Conservation (phyloP, 92 coral and sea anemone species). For the Porites lobata region DNA sequence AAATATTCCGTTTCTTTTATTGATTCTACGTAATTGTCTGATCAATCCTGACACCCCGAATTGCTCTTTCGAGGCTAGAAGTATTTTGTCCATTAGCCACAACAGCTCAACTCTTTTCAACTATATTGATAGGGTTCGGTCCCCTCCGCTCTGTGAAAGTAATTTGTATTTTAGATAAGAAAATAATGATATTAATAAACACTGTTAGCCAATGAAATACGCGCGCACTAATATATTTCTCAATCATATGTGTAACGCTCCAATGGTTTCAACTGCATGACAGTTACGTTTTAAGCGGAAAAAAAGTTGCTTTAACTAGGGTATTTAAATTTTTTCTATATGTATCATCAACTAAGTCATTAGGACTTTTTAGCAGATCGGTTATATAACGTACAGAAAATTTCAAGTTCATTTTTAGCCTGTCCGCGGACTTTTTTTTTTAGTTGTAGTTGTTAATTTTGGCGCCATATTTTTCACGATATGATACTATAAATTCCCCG, state of each 20-base stretch:
- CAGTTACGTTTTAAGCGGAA: no score
- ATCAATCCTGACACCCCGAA: not conserved
- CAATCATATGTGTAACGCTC: not conserved
- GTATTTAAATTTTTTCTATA: not conserved
- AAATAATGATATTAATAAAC: not conserved
- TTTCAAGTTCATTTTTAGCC: no score
- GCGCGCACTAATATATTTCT: not conserved
- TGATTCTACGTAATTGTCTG: not conserved
- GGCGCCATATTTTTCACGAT: not conserved
- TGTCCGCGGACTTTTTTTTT: no score
- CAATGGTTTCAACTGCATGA: not conserved
- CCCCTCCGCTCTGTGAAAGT: no score
- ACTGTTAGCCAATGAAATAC: not conserved
- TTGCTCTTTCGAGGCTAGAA: not conserved
- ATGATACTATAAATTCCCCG: no score
- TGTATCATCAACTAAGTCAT: no score
- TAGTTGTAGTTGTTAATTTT: not conserved
- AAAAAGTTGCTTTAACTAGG: no score
- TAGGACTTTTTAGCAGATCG: no score
- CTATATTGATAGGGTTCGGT: no score
- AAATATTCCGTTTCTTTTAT: not conserved
- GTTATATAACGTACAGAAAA: no score
- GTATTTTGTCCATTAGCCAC: not conserved
- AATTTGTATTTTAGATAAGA: no score
- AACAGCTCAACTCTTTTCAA: no score